Percentiles rank a stretch among this genome's conserved stretches.
phyloP scores from a whole-genome alignment of 2,113 vertebrate species.

The Neotoma lepida region DNA sequence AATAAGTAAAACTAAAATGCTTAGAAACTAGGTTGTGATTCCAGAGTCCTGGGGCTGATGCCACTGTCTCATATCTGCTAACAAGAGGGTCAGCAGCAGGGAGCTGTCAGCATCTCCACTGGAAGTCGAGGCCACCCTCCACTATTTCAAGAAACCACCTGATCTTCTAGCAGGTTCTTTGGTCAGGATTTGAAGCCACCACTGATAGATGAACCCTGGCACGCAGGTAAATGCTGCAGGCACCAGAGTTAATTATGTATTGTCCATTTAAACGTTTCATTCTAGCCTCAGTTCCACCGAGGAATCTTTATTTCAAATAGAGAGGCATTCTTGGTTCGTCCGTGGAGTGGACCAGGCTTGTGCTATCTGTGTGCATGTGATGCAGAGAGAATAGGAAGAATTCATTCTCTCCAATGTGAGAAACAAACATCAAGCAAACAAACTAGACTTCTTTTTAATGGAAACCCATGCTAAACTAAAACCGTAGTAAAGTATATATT shows the following conservation, averaged over 20 bases:
- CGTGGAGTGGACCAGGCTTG: neutral
- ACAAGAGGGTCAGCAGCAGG: neutral
- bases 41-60: neutral
- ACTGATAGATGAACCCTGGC: neutral
- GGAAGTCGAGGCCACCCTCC: neutral
- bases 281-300: neutral
- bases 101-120: neutral
- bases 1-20: neutral
- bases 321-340: conserved; percentile 7
- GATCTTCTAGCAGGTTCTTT: neutral
- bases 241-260: neutral
- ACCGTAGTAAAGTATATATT: neutral
- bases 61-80: neutral
- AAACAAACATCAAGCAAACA: neutral
- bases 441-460: neutral
- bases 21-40: neutral
- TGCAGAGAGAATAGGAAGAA: neutral
- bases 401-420: neutral
- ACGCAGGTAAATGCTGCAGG: neutral
- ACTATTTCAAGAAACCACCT: neutral
- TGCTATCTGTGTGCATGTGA: neutral
- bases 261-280: neutral
- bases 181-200: neutral
- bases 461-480: neutral
- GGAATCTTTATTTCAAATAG: conserved; percentile 1